Percentiles rank a stretch among this genome's conserved stretches.
Conservation (phyloP, 2,113 vertebrate species). For the Ceyx margarethae region DNA sequence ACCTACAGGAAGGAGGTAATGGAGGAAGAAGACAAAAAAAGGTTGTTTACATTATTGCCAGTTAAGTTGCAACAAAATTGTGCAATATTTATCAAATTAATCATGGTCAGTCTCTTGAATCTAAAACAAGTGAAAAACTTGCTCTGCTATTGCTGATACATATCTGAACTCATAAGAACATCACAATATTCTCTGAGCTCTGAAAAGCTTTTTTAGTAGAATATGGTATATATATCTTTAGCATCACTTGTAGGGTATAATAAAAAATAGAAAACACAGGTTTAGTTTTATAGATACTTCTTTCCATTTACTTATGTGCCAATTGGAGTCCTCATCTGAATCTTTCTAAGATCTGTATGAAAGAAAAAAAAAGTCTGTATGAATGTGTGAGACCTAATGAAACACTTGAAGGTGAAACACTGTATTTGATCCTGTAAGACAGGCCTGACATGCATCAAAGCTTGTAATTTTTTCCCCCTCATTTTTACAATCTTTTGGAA, state of each 20-base stretch:
- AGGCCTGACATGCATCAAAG: not conserved
- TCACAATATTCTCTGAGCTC: not conserved
- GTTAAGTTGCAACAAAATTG: not conserved
- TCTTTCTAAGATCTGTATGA: not conserved
- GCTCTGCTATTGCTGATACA: not conserved
- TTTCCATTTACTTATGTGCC: not conserved
- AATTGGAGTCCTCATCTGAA: not conserved
- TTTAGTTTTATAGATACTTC: not conserved
- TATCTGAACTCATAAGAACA: not conserved
- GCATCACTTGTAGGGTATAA: not conserved
- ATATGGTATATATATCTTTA: not conserved
- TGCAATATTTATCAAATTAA: not conserved
- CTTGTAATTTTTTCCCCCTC: not conserved
- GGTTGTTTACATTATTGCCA: not conserved
- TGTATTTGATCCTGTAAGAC: not conserved
- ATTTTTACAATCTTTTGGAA: not conserved
- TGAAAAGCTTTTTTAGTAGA: not conserved
- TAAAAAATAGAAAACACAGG: not conserved
- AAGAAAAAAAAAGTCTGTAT: not conserved
- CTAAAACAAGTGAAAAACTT: not conserved
- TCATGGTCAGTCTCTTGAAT: not conserved
- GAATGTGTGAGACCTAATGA: not conserved
- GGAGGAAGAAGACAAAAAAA: slow-evolving; percentile 6
- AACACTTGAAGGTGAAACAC: not conserved
- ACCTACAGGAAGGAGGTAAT: slow-evolving; percentile 56